These are phyloP conservation scores for Bedellia somnulentella DNA, from an alignment of 2,888 invertebrate species.

Conservation along the genomic window DNA sequence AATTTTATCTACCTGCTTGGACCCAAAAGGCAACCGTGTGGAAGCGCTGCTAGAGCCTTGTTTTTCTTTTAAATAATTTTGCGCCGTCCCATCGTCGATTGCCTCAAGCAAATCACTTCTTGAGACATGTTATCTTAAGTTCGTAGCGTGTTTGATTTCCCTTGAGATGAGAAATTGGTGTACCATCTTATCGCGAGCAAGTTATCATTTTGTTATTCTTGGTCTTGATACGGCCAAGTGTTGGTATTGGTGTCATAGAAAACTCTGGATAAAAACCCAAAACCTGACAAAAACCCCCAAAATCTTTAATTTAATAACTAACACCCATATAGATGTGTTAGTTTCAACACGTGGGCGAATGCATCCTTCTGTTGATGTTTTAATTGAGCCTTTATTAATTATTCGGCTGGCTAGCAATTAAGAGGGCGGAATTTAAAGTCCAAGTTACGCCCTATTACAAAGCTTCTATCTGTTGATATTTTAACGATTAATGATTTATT, in stretches of 20 bases:
- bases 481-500: too few relatives aligned
- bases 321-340: conserved; percentile 6
- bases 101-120: conserved; percentile 50
- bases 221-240: conserved; percentile 43
- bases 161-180: conserved; percentile 60
- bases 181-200: conserved; percentile 61
- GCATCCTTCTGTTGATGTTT: conserved; percentile 35
- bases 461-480: too few relatives aligned
- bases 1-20: conserved; percentile 22
- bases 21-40: conserved; percentile 33
- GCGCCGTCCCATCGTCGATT: conserved; percentile 36
- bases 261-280: not conserved
- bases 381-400: conserved; percentile 54
- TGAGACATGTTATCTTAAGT: conserved; percentile 60
- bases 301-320: not conserved
- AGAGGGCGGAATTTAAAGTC: conserved; percentile 43
- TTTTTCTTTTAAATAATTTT: conserved; percentile 33
- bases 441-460: conserved; percentile 39
- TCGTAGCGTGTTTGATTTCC: conserved; percentile 62
- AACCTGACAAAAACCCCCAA: not conserved
- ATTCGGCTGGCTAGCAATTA: conserved; percentile 42
- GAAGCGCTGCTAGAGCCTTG: conserved; percentile 48
- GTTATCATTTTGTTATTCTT: conserved; percentile 59
- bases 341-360: conserved; percentile 34
- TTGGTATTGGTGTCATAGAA: not conserved